A percentile compares a stretch with the other conserved stretches of the same genome.
These are phyloP conservation scores for Mormyrus hasselquistii DNA, from an alignment of 2,797 vertebrate genomes.

Conservation along the genomic window DNA sequence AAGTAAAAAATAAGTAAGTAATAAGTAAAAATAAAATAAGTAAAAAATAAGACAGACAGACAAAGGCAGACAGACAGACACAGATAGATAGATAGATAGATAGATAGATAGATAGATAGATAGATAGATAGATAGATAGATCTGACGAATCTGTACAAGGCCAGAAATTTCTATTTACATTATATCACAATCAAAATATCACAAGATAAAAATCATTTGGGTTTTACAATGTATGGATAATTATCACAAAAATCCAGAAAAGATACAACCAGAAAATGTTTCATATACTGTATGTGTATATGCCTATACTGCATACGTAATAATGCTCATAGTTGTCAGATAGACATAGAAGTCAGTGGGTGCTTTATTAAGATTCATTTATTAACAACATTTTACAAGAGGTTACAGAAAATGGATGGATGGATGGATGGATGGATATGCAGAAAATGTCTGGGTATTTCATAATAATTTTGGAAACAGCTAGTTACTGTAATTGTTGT, in stretches of 20 bases:
- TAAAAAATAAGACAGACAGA: too few species aligned
- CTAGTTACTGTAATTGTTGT: background rate
- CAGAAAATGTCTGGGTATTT: background rate
- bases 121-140: constrained; percentile 37
- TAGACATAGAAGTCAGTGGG: background rate
- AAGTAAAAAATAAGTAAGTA: too few species aligned
- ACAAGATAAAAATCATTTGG: background rate
- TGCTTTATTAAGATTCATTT: background rate
- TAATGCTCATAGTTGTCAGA: background rate
- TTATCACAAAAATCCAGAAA: background rate
- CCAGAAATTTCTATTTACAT: background rate
- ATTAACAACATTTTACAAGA: background rate
- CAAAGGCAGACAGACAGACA: background rate
- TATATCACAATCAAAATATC: background rate
- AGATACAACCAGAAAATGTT: background rate
- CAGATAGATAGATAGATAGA: too few species aligned
- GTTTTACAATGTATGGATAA: background rate
- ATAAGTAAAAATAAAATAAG: too few species aligned
- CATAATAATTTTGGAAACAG: background rate
- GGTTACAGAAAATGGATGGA: background rate
- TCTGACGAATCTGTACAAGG: background rate
- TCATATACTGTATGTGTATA: background rate
- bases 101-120: background rate
- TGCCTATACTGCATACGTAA: background rate
- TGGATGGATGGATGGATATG: constrained; percentile 37